phyloP scores from a whole-genome alignment of 2,113 vertebrate species.

The Chamaea fasciata region DNA sequence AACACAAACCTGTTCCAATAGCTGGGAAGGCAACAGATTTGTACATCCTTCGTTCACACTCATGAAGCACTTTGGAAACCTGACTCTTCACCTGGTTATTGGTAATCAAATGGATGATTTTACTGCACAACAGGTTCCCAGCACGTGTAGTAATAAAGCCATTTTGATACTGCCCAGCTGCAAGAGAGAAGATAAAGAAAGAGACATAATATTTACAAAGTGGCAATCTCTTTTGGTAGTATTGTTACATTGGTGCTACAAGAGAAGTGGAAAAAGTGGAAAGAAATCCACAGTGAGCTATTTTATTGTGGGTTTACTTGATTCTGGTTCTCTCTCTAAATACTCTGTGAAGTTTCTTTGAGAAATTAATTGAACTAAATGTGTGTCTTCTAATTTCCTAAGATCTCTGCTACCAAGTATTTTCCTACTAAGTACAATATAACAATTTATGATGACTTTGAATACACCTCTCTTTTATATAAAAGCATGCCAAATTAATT shows the following conservation, averaged over 20 bases:
- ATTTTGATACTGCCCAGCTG: conserved; percentile 61
- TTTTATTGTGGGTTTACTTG: background rate
- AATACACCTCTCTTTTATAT: background rate
- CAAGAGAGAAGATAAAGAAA: conserved; percentile 15
- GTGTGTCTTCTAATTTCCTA: background rate
- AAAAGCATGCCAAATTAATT: background rate
- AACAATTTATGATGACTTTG: background rate
- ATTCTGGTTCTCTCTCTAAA: background rate
- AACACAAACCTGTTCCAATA: conserved; percentile 86
- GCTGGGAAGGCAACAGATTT: conserved; percentile 85
- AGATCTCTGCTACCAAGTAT: background rate
- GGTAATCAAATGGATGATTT: conserved; percentile 81
- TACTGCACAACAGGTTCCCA: conserved; percentile 81
- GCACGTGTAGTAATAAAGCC: conserved; percentile 76
- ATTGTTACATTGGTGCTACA: background rate
- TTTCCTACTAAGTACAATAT: background rate
- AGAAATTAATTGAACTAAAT: background rate
- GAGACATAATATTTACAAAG: background rate
- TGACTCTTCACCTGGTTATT: conserved; percentile 46
- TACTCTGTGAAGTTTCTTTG: background rate
- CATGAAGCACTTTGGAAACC: conserved; percentile 68
- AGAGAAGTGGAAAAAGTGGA: background rate
- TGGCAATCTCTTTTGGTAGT: background rate
- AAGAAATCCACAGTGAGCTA: background rate
- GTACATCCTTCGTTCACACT: conserved; percentile 69